Base-by-base conservation (phyloP, 1,140 invertebrate genomes). In the Drosophila punjabiensis region DNA sequence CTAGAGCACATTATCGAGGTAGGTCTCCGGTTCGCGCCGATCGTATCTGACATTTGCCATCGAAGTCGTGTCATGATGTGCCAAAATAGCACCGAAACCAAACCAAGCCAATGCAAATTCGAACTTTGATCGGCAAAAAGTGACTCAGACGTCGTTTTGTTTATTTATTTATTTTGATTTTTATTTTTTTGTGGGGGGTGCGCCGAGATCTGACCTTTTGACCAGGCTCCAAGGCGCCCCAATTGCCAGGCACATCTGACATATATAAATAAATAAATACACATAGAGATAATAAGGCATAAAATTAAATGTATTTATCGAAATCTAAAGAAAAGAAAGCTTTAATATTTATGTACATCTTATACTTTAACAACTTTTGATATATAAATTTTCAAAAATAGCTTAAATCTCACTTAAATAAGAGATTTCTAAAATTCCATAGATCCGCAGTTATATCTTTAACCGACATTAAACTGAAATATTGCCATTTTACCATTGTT, bases 1-100 rank as follows among this genome's bases (percentile, higher is more conserved):
- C 83, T 93, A 76, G 93, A 93, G 77, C 79, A 83, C 78, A 90
- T 93, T 61, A 90, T 93, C 61, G 91, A 93, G 92, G 93, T 93
- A 76, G 82, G 84, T 76, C 20, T 75, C 69, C 43, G 50, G 41
- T 74, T 61, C 35, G 20, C 18, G 14, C 4, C 39, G 64, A 67
- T 67, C 39, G 64, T 53, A 68, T 68, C 70, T 74, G 68, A 43
- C 69, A 74, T 50, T 74, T 73, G 45, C 20, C 14, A 74, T 74
- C 68, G 37, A 30, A 61, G 24, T 70, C 48, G 67, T 70, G 67
- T 55, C 67, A 70, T 70, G 67, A 70, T 70, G 67, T 74, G 70
- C 70, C 70, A 52, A 71, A 50, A 53, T 48, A 43, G 33, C 63
- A n/a, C 11, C 35, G 10, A 53, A 70, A 35, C 30, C 35, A 11